These are phyloP conservation scores for Aphelocoma coerulescens DNA, from an alignment of 2,113 vertebrate species.

Conservation along the genomic window DNA sequence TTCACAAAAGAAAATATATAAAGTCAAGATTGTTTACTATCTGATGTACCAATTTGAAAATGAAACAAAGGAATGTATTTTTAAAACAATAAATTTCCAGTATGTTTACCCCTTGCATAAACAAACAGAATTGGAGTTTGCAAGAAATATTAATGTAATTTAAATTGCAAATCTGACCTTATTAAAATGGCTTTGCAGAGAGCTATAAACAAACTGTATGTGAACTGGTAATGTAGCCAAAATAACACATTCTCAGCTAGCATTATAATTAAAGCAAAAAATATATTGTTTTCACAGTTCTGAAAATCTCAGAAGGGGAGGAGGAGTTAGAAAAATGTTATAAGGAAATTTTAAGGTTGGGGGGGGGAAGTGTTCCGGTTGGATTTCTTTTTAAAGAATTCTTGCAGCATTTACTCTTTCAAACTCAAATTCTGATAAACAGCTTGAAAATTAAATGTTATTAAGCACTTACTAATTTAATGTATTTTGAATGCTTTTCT, in stretches of 20 bases:
- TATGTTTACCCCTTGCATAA: slow-evolving; percentile 61
- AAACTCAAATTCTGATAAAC: slow-evolving; percentile 60
- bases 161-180: slow-evolving; percentile 85
- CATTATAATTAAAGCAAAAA: slow-evolving; percentile 69
- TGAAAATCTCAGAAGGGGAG: slow-evolving; percentile 38
- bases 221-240: slow-evolving; percentile 60
- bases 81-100: slow-evolving; percentile 70
- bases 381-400: slow-evolving; percentile 25
- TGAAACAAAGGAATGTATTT: slow-evolving; percentile 61
- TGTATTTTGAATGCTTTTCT: slow-evolving; percentile 63
- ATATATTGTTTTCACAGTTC: slow-evolving; percentile 48
- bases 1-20: slow-evolving; percentile 13
- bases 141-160: slow-evolving; percentile 80
- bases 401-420: slow-evolving; percentile 30
- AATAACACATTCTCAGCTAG: slow-evolving; percentile 65
- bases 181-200: slow-evolving; percentile 79
- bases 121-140: slow-evolving; percentile 65
- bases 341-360: neutral
- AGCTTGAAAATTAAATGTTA: slow-evolving; percentile 64
- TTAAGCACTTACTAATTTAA: slow-evolving; percentile 64
- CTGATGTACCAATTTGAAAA: slow-evolving; percentile 66
- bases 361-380: neutral
- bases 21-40: slow-evolving; percentile 63
- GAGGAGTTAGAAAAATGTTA: neutral
- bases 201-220: slow-evolving; percentile 77